These are phyloP conservation scores for Atethmia centrago DNA, from an alignment of 2,888 invertebrate genomes.

Conservation along the genomic window DNA sequence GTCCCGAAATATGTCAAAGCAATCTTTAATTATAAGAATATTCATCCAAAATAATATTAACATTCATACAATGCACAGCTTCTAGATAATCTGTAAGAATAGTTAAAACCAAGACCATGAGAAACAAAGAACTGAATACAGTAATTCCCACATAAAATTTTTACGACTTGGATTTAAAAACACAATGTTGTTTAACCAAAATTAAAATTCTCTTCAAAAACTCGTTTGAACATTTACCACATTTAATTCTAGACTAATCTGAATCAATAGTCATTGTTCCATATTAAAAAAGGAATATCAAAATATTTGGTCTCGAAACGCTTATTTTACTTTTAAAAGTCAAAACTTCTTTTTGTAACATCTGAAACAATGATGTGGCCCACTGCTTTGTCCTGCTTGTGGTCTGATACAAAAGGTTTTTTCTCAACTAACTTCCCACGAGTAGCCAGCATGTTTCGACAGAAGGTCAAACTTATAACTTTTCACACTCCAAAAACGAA, in stretches of 20 bases:
- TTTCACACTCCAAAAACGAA: conserved; percentile 33
- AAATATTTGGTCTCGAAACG: conserved; percentile 2
- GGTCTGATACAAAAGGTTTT: conserved; percentile 13
- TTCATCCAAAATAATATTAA: neutral
- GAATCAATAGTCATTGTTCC: neutral
- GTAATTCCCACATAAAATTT: conserved; percentile 19
- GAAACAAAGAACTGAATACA: conserved; percentile 19
- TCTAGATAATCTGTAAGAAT: neutral
- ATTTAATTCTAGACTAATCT: neutral
- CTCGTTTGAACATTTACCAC: neutral
- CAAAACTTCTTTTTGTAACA: conserved; percentile 29
- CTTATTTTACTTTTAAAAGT: conserved; percentile 2
- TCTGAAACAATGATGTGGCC: conserved; percentile 15
- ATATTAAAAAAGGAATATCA: conserved; percentile 1
- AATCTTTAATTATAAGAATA: neutral
- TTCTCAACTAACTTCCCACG: conserved; percentile 52
- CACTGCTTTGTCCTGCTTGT: conserved; percentile 23
- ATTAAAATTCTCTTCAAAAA: neutral
- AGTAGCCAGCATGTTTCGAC: conserved; percentile 45
- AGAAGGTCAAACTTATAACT: conserved; percentile 48
- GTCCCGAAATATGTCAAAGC: neutral
- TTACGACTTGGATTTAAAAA: conserved; percentile 5
- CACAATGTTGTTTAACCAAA: neutral
- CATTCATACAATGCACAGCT: neutral
- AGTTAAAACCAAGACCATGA: neutral